Percentiles rank a stretch among this genome's conserved stretches.
Conservation (phyloP, 2,888 invertebrate genomes). For the Arrhopalites spinosus region DNA sequence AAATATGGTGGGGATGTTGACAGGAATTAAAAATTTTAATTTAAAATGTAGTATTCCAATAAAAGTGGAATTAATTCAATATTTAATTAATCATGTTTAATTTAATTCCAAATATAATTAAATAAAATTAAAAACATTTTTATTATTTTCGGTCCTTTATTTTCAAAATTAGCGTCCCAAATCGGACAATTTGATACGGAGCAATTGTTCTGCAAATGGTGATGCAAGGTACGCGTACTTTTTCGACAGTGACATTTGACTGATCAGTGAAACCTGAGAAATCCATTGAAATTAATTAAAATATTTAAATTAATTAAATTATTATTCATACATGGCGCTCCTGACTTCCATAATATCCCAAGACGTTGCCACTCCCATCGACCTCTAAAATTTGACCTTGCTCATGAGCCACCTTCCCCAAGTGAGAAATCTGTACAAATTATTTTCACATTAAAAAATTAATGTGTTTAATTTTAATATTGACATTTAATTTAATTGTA, state of each 20-base stretch:
- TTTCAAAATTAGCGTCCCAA: background rate
- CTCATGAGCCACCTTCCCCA: background rate
- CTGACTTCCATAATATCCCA: constrained; percentile 65
- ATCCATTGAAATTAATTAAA: background rate
- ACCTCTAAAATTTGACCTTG: constrained; percentile 67
- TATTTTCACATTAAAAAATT: too few species aligned
- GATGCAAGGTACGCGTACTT: constrained; percentile 48
- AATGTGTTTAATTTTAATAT: background rate
- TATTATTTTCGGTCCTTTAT: too few species aligned
- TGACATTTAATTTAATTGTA: background rate
- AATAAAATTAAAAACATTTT: too few species aligned
- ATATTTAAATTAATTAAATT: too few species aligned
- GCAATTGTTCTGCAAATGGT: constrained; percentile 39
- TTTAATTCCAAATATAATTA: too few species aligned
- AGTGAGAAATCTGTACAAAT: too few species aligned
- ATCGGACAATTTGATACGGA: constrained; percentile 49
- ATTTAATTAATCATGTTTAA: too few species aligned
- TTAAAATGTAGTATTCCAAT: too few species aligned
- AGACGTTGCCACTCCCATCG: constrained; percentile 73
- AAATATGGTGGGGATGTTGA: too few species aligned
- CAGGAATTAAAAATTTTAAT: too few species aligned
- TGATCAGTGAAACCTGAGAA: constrained; percentile 41
- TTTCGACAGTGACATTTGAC: constrained; percentile 42
- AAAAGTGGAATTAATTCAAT: too few species aligned
- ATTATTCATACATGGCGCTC: background rate